Conservation (phyloP, 2,888 invertebrate genomes). For the Trisateles emortualis region DNA sequence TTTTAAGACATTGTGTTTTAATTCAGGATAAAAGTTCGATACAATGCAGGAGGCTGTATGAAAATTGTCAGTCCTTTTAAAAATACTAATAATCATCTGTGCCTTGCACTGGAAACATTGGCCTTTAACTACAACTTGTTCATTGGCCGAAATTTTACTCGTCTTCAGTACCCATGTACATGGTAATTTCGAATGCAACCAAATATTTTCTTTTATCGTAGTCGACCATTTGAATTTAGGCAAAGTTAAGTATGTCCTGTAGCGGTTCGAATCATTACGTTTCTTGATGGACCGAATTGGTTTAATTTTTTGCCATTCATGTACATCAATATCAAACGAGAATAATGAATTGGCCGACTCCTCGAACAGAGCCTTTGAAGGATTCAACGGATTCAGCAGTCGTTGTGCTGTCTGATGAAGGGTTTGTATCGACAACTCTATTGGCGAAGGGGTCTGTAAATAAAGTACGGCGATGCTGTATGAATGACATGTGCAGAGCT, state of each 20-base stretch:
- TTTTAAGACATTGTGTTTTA: not conserved
- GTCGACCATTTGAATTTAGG: slow-evolving; percentile 12
- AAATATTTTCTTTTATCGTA: slow-evolving; percentile 12
- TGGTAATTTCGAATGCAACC: slow-evolving; percentile 12
- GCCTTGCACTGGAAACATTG: slow-evolving; percentile 3
- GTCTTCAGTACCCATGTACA: slow-evolving; percentile 7
- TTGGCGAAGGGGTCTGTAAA: too few species aligned
- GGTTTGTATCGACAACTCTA: not conserved
- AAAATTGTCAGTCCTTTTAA: not conserved
- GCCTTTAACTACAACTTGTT: slow-evolving; percentile 1
- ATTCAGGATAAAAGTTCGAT: not conserved
- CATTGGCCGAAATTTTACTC: not conserved
- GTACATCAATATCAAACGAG: too few species aligned
- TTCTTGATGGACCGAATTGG: slow-evolving; percentile 4
- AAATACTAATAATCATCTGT: not conserved
- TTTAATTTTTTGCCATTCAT: slow-evolving; percentile 7
- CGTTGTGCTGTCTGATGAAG: not conserved
- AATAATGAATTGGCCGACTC: not conserved
- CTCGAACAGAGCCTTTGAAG: too few species aligned
- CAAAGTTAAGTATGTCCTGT: slow-evolving; percentile 11
- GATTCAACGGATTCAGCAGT: too few species aligned
- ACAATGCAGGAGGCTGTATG: not conserved
- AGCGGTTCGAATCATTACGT: slow-evolving; percentile 1
- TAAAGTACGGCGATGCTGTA: too few species aligned
- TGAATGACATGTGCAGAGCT: not conserved